These are phyloP conservation scores for Osmerus mordax DNA, from an alignment of 2,113 vertebrate genomes.

Conservation along the genomic window DNA sequence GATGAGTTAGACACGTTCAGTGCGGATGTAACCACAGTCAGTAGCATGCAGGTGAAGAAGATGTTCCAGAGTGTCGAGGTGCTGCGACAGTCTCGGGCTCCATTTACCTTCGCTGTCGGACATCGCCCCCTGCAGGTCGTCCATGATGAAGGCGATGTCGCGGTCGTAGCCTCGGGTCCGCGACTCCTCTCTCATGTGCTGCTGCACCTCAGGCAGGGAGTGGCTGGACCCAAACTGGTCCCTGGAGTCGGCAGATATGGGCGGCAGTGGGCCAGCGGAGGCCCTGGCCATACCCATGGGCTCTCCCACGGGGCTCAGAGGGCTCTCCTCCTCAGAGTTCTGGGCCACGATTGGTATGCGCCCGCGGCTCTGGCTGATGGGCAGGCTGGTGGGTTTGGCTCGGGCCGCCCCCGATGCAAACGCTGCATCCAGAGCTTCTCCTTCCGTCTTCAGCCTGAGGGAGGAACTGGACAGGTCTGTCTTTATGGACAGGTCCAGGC, in stretches of 20 bases:
- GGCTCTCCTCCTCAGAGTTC: conserved; percentile 98
- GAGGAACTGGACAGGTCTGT: conserved; percentile 94
- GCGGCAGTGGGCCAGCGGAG: conserved; percentile 94
- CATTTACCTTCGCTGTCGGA: conserved; percentile 99
- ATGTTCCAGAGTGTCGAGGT: conserved; percentile 72
- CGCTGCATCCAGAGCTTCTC: conserved; percentile 87
- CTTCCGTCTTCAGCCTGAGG: conserved; percentile 88
- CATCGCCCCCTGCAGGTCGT: conserved; percentile 99
- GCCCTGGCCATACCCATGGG: conserved; percentile 99
- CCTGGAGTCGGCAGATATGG: conserved; percentile 95
- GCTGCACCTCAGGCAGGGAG: conserved; percentile 96
- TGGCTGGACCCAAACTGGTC: conserved; percentile 99
- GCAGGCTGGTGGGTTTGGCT: conserved; percentile 94
- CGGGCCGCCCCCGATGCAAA: conserved; percentile 84
- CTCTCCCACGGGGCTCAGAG: conserved; percentile 95
- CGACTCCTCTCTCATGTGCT: conserved; percentile 98
- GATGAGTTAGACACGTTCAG: conserved; percentile 56
- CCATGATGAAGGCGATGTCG: conserved; percentile 98
- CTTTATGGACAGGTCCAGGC: conserved; percentile 95
- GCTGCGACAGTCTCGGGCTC: conserved; percentile 76
- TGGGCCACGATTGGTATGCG: conserved; percentile 96
- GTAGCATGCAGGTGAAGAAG: conserved; percentile 83
- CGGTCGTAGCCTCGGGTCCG: conserved; percentile 93
- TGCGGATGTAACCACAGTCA: conserved; percentile 67
- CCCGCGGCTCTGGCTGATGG: conserved; percentile 96